A percentile compares a stretch with the other conserved stretches of the same genome.
phyloP scores from a whole-genome alignment of 2,113 vertebrate genomes.

The Abramis brama region DNA sequence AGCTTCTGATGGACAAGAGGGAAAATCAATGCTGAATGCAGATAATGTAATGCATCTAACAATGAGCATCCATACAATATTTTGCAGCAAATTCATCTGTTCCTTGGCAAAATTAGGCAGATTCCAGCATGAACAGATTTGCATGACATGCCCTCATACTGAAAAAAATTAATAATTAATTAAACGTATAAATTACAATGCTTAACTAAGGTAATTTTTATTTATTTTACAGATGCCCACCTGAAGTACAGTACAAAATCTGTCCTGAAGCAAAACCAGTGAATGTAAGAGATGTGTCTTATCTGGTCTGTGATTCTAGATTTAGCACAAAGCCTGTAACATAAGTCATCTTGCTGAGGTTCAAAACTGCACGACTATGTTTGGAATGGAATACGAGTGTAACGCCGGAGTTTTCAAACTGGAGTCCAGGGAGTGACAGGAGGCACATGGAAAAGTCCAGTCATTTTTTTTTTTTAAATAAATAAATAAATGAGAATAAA shows the following conservation, averaged over 20 bases:
- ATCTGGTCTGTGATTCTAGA: not conserved
- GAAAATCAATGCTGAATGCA: not conserved
- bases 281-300: not conserved
- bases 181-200: not conserved
- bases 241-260: not conserved
- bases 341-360: not conserved
- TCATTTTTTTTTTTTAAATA: too few relatives aligned
- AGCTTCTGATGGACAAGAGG: not conserved
- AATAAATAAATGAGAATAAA: too few relatives aligned
- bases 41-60: too few relatives aligned
- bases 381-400: not conserved
- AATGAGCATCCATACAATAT: too few relatives aligned
- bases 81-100: too few relatives aligned
- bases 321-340: constrained; percentile 4
- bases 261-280: not conserved
- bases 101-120: not conserved
- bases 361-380: not conserved
- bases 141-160: not conserved
- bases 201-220: not conserved
- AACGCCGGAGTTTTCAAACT: not conserved
- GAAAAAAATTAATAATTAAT: not conserved
- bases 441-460: too few relatives aligned
- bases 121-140: not conserved
- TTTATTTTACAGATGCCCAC: not conserved
- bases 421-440: too few relatives aligned